phyloP scores from a whole-genome alignment of 2,113 vertebrate genomes.

The Siniperca chuatsi region DNA sequence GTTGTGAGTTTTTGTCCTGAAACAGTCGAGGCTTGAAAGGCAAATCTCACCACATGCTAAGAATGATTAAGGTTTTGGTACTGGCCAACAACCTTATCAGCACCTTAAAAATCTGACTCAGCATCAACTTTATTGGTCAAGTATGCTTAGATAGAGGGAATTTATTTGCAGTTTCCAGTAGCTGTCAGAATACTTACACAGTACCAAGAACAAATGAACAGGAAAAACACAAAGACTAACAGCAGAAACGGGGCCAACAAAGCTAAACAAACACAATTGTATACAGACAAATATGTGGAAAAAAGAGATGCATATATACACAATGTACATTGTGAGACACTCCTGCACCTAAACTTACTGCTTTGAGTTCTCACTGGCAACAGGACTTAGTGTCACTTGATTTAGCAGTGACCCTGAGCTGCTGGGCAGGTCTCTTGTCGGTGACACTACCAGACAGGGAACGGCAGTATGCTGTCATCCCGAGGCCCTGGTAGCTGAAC shows the following conservation, averaged over 20 bases:
- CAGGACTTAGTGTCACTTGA: not conserved
- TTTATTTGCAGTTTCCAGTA: not conserved
- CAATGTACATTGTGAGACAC: not conserved
- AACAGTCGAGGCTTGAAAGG: too few relatives aligned
- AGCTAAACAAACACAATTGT: not conserved
- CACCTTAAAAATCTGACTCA: too few relatives aligned
- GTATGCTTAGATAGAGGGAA: not conserved
- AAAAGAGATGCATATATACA: not conserved
- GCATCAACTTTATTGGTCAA: too few relatives aligned
- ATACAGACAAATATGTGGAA: not conserved
- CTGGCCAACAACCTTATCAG: not conserved
- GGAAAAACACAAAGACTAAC: not conserved
- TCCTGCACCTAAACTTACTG: not conserved
- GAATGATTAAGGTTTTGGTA: not conserved
- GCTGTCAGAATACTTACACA: not conserved
- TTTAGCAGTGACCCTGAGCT: slow-evolving; percentile 28
- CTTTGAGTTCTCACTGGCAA: not conserved
- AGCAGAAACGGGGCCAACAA: not conserved
- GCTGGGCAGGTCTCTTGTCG: not conserved
- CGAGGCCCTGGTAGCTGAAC: slow-evolving; percentile 34
- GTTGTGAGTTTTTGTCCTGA: too few relatives aligned
- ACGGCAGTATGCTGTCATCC: slow-evolving; percentile 51
- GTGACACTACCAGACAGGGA: slow-evolving; percentile 40
- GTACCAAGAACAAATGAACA: not conserved
- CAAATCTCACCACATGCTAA: not conserved